Evolutionary conservation across 1,140 invertebrate genomes (phyloP).

Genomic region (Eumeta japonica): DNA sequence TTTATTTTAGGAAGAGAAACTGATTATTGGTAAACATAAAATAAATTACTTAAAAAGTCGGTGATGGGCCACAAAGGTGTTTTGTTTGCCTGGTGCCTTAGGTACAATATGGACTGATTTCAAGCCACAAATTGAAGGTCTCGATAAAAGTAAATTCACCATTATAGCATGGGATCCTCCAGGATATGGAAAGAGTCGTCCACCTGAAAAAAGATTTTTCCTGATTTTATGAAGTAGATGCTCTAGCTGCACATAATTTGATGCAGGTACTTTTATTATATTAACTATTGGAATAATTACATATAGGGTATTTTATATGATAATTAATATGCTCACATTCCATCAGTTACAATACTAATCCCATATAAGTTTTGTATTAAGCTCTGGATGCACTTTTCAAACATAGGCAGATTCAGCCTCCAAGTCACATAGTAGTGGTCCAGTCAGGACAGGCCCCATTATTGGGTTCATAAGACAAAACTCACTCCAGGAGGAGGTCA

Average conservation of each 20-base stretch:
- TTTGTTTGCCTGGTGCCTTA: slow-evolving; percentile 76
- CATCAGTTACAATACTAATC: no score
- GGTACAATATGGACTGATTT: slow-evolving; percentile 80
- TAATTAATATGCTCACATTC: no score
- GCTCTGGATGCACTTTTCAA: no score
- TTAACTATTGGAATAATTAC: slow-evolving; percentile 1
- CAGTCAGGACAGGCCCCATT: no score
- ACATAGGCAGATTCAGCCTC: no score
- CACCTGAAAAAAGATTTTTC: slow-evolving; percentile 71
- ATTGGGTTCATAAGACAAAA: no score
- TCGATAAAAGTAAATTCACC: slow-evolving; percentile 70
- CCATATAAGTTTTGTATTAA: no score
- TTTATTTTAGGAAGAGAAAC: slow-evolving; percentile 36
- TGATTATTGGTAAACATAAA: slow-evolving; percentile 67
- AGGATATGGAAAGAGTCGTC: slow-evolving; percentile 82
- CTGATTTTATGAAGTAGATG: slow-evolving; percentile 77
- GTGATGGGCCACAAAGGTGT: slow-evolving; percentile 67
- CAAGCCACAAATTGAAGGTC: slow-evolving; percentile 71
- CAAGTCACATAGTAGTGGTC: no score
- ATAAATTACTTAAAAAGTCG: slow-evolving; percentile 72
- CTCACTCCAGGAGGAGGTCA: no score
- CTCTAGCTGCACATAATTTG: slow-evolving; percentile 65
- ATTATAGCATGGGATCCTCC: slow-evolving; percentile 86
- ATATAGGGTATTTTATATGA: no score
- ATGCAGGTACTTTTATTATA: slow-evolving; percentile 63